These are phyloP conservation scores for Ceriagrion tenellum DNA, from an alignment of 2,888 invertebrate genomes.

Conservation along the genomic window DNA sequence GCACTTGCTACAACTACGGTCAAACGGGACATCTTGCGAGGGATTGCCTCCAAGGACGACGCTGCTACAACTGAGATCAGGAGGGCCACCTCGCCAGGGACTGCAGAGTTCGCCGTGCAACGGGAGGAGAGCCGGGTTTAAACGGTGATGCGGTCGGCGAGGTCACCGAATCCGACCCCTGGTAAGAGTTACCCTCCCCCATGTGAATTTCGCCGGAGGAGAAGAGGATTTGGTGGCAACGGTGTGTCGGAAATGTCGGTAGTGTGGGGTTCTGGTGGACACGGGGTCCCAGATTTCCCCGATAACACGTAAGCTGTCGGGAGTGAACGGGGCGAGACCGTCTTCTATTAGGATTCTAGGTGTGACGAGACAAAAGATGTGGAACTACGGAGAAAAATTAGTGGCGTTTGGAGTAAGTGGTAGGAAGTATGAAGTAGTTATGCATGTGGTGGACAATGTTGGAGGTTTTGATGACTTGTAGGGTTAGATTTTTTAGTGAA, in stretches of 20 bases:
- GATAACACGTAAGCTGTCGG: background rate
- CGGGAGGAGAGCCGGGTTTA: background rate
- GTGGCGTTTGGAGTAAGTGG: background rate
- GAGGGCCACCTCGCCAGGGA: too few relatives aligned
- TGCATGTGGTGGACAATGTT: background rate
- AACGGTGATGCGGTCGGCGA: background rate
- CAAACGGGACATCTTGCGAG: too few relatives aligned
- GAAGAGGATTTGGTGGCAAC: background rate
- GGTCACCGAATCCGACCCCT: background rate
- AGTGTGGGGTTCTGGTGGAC: background rate
- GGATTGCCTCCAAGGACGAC: too few relatives aligned
- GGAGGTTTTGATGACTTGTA: too few relatives aligned
- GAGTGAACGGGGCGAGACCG: background rate
- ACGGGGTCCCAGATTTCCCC: background rate
- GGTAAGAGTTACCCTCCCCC: background rate
- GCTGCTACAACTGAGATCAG: too few relatives aligned
- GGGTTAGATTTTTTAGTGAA: too few relatives aligned
- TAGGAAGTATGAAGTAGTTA: too few relatives aligned
- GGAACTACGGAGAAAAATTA: background rate
- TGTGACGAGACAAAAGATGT: background rate
- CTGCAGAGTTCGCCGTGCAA: background rate
- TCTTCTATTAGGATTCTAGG: background rate
- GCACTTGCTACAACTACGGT: too few relatives aligned
- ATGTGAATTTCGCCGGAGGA: background rate
- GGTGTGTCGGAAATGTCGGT: background rate